phyloP scores from a whole-genome alignment of 2,888 invertebrate species.

The Carabus problematicus region DNA sequence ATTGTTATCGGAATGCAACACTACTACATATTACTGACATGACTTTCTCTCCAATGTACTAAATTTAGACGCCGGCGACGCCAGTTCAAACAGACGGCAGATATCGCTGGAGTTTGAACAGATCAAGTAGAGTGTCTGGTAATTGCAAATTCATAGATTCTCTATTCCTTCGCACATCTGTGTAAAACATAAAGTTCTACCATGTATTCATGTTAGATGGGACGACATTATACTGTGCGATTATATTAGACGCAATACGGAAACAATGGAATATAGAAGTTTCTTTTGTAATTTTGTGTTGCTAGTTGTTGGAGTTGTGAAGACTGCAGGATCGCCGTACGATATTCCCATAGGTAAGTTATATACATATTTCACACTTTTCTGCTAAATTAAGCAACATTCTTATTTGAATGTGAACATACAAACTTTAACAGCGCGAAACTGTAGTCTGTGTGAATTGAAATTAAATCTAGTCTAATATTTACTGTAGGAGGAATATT shows the following conservation, averaged over 20 bases:
- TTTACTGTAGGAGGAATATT: slow-evolving; percentile 38
- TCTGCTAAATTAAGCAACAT: neutral
- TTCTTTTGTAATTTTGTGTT: neutral
- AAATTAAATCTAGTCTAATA: neutral
- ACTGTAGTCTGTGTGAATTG: neutral
- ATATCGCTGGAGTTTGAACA: slow-evolving; percentile 11
- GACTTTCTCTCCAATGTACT: slow-evolving; percentile 23
- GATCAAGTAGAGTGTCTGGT: slow-evolving; percentile 4
- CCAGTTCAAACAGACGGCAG: slow-evolving; percentile 10
- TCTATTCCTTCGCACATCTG: too few species aligned
- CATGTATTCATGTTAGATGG: too few species aligned
- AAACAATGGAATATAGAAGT: neutral
- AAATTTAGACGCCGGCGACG: slow-evolving; percentile 17
- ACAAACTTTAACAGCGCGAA: neutral
- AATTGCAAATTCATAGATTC: neutral
- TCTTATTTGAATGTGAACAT: neutral
- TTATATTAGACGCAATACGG: neutral
- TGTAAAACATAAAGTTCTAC: too few species aligned
- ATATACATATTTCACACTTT: neutral
- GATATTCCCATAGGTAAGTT: slow-evolving; percentile 28
- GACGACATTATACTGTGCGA: too few species aligned
- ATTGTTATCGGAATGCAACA: slow-evolving; percentile 32
- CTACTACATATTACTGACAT: slow-evolving; percentile 11
- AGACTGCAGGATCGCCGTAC: slow-evolving; percentile 13
- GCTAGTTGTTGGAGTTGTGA: neutral